A percentile compares a stretch with the other conserved stretches of the same genome.
Conservation (phyloP, 2,888 invertebrate species). For the Euspilapteryx auroguttella region DNA sequence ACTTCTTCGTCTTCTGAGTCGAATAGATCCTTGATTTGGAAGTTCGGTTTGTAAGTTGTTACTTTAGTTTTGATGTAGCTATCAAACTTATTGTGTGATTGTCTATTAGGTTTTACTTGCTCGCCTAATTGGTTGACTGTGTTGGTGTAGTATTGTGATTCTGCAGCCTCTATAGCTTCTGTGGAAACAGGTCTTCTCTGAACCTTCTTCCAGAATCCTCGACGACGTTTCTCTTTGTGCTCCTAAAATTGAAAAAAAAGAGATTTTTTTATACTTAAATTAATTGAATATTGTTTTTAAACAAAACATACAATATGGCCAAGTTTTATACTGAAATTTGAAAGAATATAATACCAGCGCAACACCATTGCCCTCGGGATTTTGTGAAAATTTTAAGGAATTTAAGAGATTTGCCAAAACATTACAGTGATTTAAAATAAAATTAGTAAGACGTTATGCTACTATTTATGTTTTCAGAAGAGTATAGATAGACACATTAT, state of each 20-base stretch:
- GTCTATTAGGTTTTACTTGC: constrained; percentile 16
- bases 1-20: constrained; percentile 22
- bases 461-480: too few relatives aligned
- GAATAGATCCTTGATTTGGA: constrained; percentile 28
- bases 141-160: constrained; percentile 69
- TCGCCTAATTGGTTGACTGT: constrained; percentile 56
- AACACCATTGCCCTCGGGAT: too few relatives aligned
- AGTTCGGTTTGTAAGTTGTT: constrained; percentile 40
- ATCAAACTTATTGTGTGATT: constrained; percentile 19
- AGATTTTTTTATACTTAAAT: too few relatives aligned
- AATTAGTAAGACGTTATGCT: too few relatives aligned
- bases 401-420: too few relatives aligned
- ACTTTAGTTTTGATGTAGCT: constrained; percentile 21
- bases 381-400: too few relatives aligned
- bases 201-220: constrained; percentile 76
- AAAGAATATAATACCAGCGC: too few relatives aligned
- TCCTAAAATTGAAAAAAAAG: too few relatives aligned
- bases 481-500: too few relatives aligned
- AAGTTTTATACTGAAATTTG: too few relatives aligned
- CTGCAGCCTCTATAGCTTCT: constrained; percentile 77
- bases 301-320: too few relatives aligned
- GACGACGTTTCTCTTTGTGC: constrained; percentile 34
- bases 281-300: constrained; percentile 24
- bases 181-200: constrained; percentile 57
- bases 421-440: too few relatives aligned